These are phyloP conservation scores for Mus minutoides DNA, from an alignment of 2,797 vertebrate species.

Conservation along the genomic window DNA sequence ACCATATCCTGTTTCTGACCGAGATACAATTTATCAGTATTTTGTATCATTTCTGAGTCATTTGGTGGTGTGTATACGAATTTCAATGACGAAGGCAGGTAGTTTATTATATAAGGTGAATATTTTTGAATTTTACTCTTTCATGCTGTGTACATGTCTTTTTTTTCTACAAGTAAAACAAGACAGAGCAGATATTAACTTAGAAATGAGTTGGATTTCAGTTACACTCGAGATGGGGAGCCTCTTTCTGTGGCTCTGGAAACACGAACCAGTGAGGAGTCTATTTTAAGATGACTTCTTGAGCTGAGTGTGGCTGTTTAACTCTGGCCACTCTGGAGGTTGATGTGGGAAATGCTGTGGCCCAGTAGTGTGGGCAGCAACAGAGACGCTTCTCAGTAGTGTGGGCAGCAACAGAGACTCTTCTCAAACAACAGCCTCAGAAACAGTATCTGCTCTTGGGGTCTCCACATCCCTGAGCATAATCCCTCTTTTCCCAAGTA, in stretches of 20 bases:
- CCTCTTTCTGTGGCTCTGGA: not conserved
- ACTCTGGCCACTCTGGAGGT: not conserved
- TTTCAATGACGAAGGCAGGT: not conserved
- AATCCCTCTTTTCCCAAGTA: not conserved
- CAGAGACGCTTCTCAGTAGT: not conserved
- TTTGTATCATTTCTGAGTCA: not conserved
- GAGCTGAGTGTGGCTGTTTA: not conserved
- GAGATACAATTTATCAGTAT: not conserved
- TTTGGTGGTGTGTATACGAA: not conserved
- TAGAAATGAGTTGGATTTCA: conserved; percentile 16
- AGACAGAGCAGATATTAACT: not conserved
- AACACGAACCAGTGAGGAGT: not conserved
- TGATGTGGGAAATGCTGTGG: not conserved
- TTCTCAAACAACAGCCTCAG: not conserved
- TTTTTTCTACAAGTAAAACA: not conserved
- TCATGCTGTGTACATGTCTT: not conserved
- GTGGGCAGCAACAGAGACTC: not conserved
- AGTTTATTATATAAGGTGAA: not conserved
- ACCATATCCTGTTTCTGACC: not conserved
- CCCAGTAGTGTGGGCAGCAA: not conserved
- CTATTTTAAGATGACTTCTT: conserved; percentile 25
- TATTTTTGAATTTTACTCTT: not conserved
- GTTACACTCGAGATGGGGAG: not conserved
- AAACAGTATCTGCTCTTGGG: conserved; percentile 18
- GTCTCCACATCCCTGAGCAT: not conserved